A percentile compares a stretch with the other conserved stretches of the same genome.
These are phyloP conservation scores for Masticophis lateralis DNA, from an alignment of 2,797 vertebrate genomes.

Conservation along the genomic window DNA sequence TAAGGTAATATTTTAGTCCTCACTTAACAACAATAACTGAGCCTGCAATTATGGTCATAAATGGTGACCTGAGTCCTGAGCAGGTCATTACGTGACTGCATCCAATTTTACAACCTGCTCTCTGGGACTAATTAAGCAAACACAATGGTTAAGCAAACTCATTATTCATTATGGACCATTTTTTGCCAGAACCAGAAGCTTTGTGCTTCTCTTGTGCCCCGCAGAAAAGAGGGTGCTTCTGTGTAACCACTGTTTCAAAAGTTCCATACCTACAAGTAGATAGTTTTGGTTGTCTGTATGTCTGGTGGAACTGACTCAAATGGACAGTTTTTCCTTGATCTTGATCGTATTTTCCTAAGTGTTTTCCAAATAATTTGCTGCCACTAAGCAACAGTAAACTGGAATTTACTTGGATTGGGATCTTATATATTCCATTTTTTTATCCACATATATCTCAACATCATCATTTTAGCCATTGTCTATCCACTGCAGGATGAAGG, in stretches of 20 bases:
- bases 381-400: neutral
- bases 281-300: neutral
- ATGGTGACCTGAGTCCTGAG: too few species aligned
- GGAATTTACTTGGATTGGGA: neutral
- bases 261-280: neutral
- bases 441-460: neutral
- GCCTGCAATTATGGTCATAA: too few species aligned
- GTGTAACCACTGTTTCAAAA: neutral
- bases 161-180: too few species aligned
- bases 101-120: too few species aligned
- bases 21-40: too few species aligned
- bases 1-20: too few species aligned
- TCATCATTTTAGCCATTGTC: neutral
- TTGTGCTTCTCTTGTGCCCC: neutral
- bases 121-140: too few species aligned
- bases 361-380: neutral
- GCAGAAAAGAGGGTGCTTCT: neutral
- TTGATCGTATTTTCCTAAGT: neutral
- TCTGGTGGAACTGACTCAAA: neutral
- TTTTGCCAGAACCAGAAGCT: too few species aligned
- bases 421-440: neutral
- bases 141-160: too few species aligned
- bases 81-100: too few species aligned
- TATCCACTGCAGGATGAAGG: neutral
- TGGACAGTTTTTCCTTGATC: neutral